phyloP scores from a whole-genome alignment of 2,888 invertebrate species.

The Agapetus fuscipes region DNA sequence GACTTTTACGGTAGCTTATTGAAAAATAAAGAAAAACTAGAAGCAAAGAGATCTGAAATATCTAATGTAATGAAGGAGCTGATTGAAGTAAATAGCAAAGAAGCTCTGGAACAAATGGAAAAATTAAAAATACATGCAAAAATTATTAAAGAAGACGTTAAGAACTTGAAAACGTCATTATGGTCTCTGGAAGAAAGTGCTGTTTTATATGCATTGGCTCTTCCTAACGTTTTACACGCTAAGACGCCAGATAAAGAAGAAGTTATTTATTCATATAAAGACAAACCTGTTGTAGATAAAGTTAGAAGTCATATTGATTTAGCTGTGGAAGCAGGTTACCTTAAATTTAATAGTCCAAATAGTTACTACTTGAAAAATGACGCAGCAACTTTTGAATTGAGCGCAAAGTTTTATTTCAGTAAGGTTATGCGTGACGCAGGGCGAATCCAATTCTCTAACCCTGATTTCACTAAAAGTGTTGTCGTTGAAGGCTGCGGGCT shows the following conservation, averaged over 20 bases:
- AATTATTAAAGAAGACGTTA: constrained; percentile 52
- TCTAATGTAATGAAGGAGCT: constrained; percentile 39
- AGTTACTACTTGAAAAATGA: constrained; percentile 56
- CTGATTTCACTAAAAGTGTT: constrained; percentile 68
- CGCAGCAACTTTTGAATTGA: constrained; percentile 63
- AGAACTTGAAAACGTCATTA: constrained; percentile 48
- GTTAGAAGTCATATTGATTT: constrained; percentile 43
- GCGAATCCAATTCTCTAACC: constrained; percentile 60
- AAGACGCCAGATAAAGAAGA: constrained; percentile 45
- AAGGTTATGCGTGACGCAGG: constrained; percentile 34
- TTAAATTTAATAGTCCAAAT: constrained; percentile 50
- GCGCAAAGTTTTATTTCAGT: constrained; percentile 44
- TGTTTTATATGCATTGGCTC: constrained; percentile 48
- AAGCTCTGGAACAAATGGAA: constrained; percentile 33
- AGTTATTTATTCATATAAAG: constrained; percentile 25
- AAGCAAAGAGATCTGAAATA: constrained; percentile 42
- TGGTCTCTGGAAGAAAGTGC: constrained; percentile 67
- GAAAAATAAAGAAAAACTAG: constrained; percentile 40
- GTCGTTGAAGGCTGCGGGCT: constrained; percentile 64
- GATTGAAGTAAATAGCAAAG: constrained; percentile 28
- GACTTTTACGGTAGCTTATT: constrained; percentile 48
- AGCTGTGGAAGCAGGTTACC: constrained; percentile 39
- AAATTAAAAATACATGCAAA: constrained; percentile 47
- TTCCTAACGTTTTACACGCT: constrained; percentile 62
- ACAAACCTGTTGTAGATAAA: constrained; percentile 30